Percentiles rank a stretch among this genome's conserved stretches.
These are phyloP conservation scores for Gopherus evgoodei DNA, from an alignment of 2,113 vertebrate species.

Conservation along the genomic window DNA sequence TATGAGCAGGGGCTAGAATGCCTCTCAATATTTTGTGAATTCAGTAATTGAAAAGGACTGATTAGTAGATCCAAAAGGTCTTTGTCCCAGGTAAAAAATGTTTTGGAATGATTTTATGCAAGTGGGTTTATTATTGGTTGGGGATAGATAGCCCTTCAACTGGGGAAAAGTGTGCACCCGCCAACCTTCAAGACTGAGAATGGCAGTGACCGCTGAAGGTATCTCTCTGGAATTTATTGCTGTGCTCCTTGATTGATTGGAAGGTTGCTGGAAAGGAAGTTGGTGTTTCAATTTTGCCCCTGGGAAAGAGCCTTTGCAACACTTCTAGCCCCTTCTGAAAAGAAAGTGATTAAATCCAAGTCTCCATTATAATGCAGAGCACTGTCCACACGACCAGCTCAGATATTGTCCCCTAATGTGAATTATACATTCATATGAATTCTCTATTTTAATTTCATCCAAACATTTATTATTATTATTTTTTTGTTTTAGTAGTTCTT, in stretches of 20 bases:
- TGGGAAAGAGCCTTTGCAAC: background rate
- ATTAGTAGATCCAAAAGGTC: background rate
- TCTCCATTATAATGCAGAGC: background rate
- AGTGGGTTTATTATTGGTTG: background rate
- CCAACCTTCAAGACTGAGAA: rapidly evolving
- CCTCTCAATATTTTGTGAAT: background rate
- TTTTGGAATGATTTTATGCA: background rate
- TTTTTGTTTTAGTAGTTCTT: background rate
- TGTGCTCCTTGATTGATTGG: background rate
- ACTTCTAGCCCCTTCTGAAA: background rate
- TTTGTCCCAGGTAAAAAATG: background rate
- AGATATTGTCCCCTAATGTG: background rate
- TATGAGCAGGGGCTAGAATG: background rate
- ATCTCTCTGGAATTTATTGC: background rate
- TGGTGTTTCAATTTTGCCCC: background rate
- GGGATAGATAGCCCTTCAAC: background rate
- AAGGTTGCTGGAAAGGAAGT: background rate
- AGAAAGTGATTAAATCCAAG: background rate
- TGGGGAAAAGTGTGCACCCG: background rate
- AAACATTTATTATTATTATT: background rate
- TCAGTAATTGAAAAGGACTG: background rate
- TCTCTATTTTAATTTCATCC: background rate
- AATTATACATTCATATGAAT: background rate
- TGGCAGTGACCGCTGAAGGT: background rate
- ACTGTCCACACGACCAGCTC: background rate